Conservation (phyloP, 1,140 invertebrate species). For the Sogatella furcifera region DNA sequence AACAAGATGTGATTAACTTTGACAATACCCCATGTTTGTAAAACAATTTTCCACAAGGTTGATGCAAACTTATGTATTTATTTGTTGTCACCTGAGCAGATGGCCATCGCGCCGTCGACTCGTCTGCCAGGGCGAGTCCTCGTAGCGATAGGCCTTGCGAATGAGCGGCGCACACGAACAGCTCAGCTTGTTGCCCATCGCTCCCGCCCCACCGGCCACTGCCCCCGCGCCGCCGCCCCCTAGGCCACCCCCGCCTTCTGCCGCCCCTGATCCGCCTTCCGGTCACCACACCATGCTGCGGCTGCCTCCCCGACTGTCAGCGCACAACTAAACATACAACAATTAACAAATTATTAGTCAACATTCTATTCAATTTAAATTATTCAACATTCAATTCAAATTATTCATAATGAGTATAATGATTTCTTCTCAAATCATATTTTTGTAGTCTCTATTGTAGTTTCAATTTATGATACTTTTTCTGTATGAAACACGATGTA, state of each 20-base stretch:
- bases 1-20: too few species aligned
- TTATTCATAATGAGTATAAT: too few species aligned
- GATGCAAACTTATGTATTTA: neutral
- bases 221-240: conserved; percentile 18
- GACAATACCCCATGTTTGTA: too few species aligned
- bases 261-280: neutral
- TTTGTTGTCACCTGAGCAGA: conserved; percentile 61
- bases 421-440: too few species aligned
- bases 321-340: neutral
- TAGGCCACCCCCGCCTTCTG: too few species aligned
- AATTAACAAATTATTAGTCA: neutral
- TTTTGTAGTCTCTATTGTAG: too few species aligned
- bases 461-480: too few species aligned
- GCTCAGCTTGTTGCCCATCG: conserved; percentile 90
- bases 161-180: conserved; percentile 89
- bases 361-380: neutral
- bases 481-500: too few species aligned
- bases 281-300: neutral
- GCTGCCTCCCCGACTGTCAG: neutral
- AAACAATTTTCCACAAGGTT: too few species aligned
- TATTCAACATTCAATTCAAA: neutral
- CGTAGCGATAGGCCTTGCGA: conserved; percentile 86
- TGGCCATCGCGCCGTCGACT: conserved; percentile 78
- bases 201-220: conserved; percentile 19
- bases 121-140: conserved; percentile 85